Conservation (phyloP, 1,140 invertebrate species). For the Rhopalosiphum maidis region DNA sequence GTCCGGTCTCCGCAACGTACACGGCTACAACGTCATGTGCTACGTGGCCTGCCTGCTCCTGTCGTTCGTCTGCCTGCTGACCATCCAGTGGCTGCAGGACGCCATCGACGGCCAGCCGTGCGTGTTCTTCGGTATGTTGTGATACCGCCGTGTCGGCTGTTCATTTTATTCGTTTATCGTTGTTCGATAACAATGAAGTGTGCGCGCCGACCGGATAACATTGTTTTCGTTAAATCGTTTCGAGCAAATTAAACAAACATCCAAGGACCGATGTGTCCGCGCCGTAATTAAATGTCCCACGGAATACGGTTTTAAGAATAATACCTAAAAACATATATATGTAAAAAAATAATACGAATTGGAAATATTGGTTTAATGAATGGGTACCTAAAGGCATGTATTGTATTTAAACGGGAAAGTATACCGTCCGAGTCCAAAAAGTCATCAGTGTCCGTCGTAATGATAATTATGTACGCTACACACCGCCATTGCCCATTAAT, state of each 20-base stretch:
- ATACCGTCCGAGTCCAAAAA: not conserved
- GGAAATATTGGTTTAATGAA: not conserved
- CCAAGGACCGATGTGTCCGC: no score
- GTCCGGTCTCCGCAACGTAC: conserved; percentile 74
- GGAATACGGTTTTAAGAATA: not conserved
- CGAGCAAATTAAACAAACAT: no score
- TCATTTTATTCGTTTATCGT: no score
- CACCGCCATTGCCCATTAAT: not conserved
- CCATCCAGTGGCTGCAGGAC: conserved; percentile 63
- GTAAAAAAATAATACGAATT: no score
- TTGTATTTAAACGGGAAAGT: not conserved
- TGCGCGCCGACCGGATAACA: no score
- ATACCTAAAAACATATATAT: not conserved
- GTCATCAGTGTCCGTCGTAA: not conserved
- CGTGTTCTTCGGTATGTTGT: not conserved
- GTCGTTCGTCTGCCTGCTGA: conserved; percentile 69
- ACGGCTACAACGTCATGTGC: conserved; percentile 76
- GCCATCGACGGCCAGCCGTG: not conserved
- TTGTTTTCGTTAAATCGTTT: no score
- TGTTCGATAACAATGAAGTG: no score
- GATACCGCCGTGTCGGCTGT: no score
- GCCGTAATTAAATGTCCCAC: no score
- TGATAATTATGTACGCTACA: not conserved
- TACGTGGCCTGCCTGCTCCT: conserved; percentile 72
- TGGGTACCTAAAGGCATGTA: not conserved